A percentile compares a stretch with the other conserved stretches of the same genome.
These are phyloP conservation scores for Enteromius paludinosus DNA, from an alignment of 2,797 vertebrate species.

Conservation along the genomic window DNA sequence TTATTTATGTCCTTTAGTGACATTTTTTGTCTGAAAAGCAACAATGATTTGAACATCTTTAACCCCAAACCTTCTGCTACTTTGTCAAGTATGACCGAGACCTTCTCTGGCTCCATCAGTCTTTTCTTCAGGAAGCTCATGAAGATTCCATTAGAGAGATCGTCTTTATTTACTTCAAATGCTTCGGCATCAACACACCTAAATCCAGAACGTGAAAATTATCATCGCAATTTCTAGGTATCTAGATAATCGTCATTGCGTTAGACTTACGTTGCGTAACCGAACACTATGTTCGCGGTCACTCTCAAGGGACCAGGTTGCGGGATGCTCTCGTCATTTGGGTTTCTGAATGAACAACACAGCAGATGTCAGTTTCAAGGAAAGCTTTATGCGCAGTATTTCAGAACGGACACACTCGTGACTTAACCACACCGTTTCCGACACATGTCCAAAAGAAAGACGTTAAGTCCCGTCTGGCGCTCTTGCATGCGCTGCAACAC, in stretches of 20 bases:
- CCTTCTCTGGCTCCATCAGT: slow-evolving; percentile 85
- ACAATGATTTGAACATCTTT: slow-evolving; percentile 5
- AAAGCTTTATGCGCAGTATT: neutral
- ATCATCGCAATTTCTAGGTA: neutral
- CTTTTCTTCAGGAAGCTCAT: slow-evolving; percentile 84
- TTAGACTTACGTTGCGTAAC: slow-evolving; percentile 87
- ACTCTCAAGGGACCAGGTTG: slow-evolving; percentile 81
- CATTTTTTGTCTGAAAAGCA: neutral
- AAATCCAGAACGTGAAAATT: neutral
- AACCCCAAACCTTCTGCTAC: slow-evolving; percentile 84
- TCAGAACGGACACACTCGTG: neutral
- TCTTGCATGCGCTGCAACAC: slow-evolving; percentile 87
- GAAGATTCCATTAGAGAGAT: slow-evolving; percentile 85
- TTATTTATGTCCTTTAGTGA: neutral
- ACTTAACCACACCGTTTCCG: slow-evolving; percentile 80
- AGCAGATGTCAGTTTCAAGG: neutral
- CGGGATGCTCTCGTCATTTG: slow-evolving; percentile 81
- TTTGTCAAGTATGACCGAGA: slow-evolving; percentile 87
- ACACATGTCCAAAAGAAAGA: slow-evolving; percentile 90
- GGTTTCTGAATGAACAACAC: slow-evolving; percentile 76
- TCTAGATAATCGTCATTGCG: neutral
- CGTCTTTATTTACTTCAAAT: slow-evolving; percentile 83
- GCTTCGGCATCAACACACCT: slow-evolving; percentile 87
- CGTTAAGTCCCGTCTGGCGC: slow-evolving; percentile 84
- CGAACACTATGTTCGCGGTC: slow-evolving; percentile 88